Percentiles rank a stretch among this genome's conserved stretches.
Conservation (phyloP, 2,113 vertebrate species). For the Pitta sordida region DNA sequence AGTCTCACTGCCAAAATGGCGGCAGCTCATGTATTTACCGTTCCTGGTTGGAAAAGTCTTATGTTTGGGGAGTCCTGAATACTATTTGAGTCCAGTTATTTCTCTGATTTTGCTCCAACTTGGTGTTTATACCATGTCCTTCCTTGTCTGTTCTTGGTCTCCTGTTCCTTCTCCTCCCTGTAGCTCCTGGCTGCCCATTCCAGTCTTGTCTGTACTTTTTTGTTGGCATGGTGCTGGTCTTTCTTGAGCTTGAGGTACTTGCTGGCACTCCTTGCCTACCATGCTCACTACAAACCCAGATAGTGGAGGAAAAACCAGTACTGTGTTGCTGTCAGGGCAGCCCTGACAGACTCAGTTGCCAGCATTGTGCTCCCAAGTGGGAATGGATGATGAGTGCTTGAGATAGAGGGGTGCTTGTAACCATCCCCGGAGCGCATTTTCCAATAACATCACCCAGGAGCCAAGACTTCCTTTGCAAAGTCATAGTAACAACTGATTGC, state of each 20-base stretch:
- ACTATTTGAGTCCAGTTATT: not conserved
- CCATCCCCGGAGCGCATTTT: not conserved
- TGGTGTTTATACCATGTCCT: not conserved
- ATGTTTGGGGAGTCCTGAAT: not conserved
- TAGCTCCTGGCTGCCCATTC: not conserved
- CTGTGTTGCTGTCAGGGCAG: fast-evolving
- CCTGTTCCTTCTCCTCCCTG: not conserved
- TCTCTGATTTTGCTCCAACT: not conserved
- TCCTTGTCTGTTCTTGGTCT: not conserved
- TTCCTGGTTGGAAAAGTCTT: not conserved
- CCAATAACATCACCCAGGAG: not conserved
- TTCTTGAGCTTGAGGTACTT: not conserved
- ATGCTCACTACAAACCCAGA: not conserved
- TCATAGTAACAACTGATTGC: not conserved
- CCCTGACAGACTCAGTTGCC: not conserved
- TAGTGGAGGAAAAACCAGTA: not conserved
- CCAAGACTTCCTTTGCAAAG: not conserved
- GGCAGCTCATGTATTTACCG: not conserved
- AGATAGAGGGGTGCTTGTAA: not conserved
- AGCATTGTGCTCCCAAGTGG: not conserved
- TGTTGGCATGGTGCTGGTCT: not conserved
- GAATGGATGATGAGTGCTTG: not conserved
- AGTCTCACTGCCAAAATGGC: not conserved
- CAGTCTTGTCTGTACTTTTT: not conserved
- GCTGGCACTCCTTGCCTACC: not conserved